Evolutionary conservation across 2,797 vertebrate genomes (phyloP).

Genomic region (Microhierax caerulescens): DNA sequence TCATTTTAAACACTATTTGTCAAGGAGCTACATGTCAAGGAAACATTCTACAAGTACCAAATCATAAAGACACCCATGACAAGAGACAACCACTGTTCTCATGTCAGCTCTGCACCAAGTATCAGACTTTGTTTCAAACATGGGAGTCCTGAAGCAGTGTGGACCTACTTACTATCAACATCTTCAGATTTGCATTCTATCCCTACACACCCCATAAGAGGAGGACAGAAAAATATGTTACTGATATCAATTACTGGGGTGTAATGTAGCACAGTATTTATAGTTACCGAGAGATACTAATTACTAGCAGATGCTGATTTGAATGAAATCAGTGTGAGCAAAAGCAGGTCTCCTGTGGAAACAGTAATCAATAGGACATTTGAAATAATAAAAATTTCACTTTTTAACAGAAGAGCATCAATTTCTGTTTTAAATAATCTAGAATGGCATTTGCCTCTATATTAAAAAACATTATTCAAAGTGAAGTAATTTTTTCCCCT

Average conservation of each 20-base stretch:
- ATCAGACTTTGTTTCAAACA: background rate
- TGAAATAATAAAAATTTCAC: background rate
- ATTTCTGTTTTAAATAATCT: background rate
- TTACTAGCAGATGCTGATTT: background rate
- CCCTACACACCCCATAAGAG: background rate
- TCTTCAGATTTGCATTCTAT: background rate
- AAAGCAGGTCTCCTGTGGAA: background rate
- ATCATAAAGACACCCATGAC: background rate
- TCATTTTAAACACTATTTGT: background rate
- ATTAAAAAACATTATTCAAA: background rate
- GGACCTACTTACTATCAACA: background rate
- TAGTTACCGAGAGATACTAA: background rate
- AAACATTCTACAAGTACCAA: background rate
- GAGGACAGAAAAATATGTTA: background rate
- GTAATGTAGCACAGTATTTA: background rate
- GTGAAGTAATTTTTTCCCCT: background rate
- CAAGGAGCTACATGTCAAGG: background rate
- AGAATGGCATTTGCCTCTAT: background rate
- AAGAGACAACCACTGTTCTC: background rate
- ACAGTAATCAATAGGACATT: background rate
- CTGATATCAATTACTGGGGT: fast-evolving
- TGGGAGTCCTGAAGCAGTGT: background rate
- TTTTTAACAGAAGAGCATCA: background rate
- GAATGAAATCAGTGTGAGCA: background rate
- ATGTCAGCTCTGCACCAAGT: background rate